Percentiles rank a stretch among this genome's conserved stretches.
Conservation (phyloP, 2,888 invertebrate genomes). For the Stictocephala bisonia region DNA sequence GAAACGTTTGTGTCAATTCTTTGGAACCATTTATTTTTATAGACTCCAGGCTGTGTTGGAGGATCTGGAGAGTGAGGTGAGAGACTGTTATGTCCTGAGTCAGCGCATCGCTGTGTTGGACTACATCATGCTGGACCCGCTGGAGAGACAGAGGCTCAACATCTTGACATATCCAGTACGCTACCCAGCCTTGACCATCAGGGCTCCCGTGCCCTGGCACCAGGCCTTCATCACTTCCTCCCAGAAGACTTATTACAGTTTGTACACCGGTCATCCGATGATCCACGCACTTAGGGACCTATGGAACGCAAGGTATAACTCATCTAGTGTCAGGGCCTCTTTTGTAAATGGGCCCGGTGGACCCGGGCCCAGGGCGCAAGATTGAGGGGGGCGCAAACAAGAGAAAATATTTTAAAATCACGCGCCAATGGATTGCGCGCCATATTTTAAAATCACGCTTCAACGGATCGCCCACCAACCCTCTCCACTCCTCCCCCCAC, state of each 20-base stretch:
- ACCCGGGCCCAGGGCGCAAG: too few species aligned
- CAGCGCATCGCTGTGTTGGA: slow-evolving; percentile 75
- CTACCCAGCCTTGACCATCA: slow-evolving; percentile 72
- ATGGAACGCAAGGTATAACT: slow-evolving; percentile 83
- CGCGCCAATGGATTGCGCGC: too few species aligned
- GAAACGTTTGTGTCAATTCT: too few species aligned
- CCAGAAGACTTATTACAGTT: slow-evolving; percentile 74
- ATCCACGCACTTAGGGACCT: slow-evolving; percentile 74
- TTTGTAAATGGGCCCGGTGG: too few species aligned
- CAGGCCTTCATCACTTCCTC: slow-evolving; percentile 70
- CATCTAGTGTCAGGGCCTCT: too few species aligned
- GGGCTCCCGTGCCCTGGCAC: slow-evolving; percentile 93
- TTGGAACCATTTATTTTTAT: too few species aligned
- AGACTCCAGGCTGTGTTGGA: slow-evolving; percentile 63
- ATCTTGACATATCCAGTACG: slow-evolving; percentile 70
- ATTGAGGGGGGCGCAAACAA: too few species aligned
- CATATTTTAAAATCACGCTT: too few species aligned
- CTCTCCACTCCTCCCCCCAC: too few species aligned
- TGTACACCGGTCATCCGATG: slow-evolving; percentile 78
- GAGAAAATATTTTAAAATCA: too few species aligned
- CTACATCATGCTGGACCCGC: slow-evolving; percentile 77
- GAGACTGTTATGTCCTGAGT: slow-evolving; percentile 70
- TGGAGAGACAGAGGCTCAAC: slow-evolving; percentile 71
- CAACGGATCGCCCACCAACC: too few species aligned
- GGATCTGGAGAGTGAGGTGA: slow-evolving; percentile 70